These are phyloP conservation scores for Oegoconia quadripuncta DNA, from an alignment of 2,888 invertebrate genomes.

Conservation along the genomic window DNA sequence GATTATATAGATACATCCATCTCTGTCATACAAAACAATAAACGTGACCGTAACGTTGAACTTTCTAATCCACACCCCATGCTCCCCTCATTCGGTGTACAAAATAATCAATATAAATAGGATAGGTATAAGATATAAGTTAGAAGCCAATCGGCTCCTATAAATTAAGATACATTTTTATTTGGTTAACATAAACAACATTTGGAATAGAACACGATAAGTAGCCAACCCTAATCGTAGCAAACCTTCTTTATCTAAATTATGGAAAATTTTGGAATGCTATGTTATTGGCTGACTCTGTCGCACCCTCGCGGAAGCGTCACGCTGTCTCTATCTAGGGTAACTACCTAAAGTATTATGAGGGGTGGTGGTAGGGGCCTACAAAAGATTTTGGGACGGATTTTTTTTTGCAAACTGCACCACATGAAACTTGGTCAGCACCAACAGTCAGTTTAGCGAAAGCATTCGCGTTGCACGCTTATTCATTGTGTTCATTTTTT, in stretches of 20 bases:
- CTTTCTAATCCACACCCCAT: too few species aligned
- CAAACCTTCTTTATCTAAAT: slow-evolving; percentile 76
- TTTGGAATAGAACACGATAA: not conserved
- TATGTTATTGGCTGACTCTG: slow-evolving; percentile 45
- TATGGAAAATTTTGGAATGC: slow-evolving; percentile 77
- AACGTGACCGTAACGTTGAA: too few species aligned
- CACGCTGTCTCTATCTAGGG: slow-evolving; percentile 42
- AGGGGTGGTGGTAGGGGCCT: slow-evolving; percentile 67
- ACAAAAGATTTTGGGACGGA: slow-evolving; percentile 70
- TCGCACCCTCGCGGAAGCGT: slow-evolving; percentile 40
- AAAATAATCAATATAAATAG: too few species aligned
- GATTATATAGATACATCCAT: too few species aligned
- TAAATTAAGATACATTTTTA: too few species aligned
- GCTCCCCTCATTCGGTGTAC: too few species aligned
- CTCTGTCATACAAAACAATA: too few species aligned
- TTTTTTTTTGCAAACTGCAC: slow-evolving; percentile 75
- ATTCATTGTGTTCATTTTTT: slow-evolving; percentile 23
- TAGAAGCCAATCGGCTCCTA: too few species aligned
- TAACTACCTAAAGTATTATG: slow-evolving; percentile 57
- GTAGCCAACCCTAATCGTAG: slow-evolving; percentile 71
- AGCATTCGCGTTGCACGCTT: slow-evolving; percentile 14
- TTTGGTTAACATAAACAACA: not conserved
- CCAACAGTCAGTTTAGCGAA: slow-evolving; percentile 33
- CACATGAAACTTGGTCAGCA: slow-evolving; percentile 47
- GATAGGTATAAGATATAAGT: too few species aligned